These are phyloP conservation scores for Aspidiotus destructor DNA, from an alignment of 2,888 invertebrate genomes.

Conservation along the genomic window DNA sequence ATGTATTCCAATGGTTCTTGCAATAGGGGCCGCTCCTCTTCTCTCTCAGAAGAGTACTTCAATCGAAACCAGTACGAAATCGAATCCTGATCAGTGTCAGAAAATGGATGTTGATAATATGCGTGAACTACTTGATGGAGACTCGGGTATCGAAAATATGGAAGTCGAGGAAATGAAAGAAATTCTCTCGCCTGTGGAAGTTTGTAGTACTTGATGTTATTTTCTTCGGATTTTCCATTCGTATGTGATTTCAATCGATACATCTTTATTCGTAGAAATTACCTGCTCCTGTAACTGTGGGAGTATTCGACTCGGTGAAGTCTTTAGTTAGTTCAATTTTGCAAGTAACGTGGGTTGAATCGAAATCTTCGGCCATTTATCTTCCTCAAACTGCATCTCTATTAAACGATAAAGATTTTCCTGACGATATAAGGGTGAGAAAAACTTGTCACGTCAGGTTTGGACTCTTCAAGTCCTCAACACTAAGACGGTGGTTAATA, in stretches of 20 bases:
- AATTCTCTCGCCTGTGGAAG: constrained; percentile 16
- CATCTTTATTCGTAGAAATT: constrained; percentile 11
- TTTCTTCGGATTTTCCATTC: not conserved
- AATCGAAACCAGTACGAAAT: not conserved
- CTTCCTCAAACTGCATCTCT: constrained; percentile 17
- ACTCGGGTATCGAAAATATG: constrained; percentile 67
- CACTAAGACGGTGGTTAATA: not conserved
- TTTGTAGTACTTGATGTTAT: not conserved
- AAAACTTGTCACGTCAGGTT: too few species aligned
- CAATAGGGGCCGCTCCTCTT: not conserved
- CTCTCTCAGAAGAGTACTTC: constrained; percentile 5
- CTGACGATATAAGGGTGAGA: constrained; percentile 18
- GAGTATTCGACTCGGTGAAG: constrained; percentile 14
- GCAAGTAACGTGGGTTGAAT: constrained; percentile 16
- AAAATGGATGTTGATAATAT: constrained; percentile 24
- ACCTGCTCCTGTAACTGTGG: constrained; percentile 3
- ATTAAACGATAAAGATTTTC: constrained; percentile 11
- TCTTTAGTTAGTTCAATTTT: constrained; percentile 14
- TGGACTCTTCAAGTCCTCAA: too few species aligned
- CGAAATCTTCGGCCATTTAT: constrained; percentile 13
- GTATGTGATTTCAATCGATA: not conserved
- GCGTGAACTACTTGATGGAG: constrained; percentile 46
- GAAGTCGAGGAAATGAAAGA: constrained; percentile 50
- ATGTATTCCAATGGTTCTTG: not conserved
- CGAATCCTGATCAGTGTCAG: constrained; percentile 2